Evolutionary conservation across 2,888 invertebrate species (phyloP), one percentile per base, ranked within the genome.

Genomic region (Alentia gelatinosa): DNA sequence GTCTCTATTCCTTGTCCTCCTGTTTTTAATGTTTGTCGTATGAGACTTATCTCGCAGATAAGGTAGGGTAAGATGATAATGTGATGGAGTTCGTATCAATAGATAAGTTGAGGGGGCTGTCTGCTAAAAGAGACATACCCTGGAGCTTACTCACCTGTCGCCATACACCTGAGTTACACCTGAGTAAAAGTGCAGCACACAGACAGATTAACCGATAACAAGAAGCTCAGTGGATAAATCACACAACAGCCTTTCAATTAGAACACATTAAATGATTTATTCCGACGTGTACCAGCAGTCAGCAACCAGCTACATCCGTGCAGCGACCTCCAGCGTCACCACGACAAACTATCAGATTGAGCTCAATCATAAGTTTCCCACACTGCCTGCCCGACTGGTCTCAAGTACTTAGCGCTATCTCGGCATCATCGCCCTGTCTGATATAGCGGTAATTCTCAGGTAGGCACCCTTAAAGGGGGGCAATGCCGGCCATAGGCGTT

Each of bases 81-180:
- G n/a, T n/a, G n/a, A n/a, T n/a, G n/a, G n/a, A n/a, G n/a, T n/a
- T n/a, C n/a, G n/a, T n/a, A n/a, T n/a, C n/a, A n/a, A n/a, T n/a
- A n/a, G n/a, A n/a, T n/a, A n/a, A n/a, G n/a, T n/a, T n/a, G n/a
- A n/a, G n/a, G n/a, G n/a, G n/a, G n/a, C n/a, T n/a, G n/a, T n/a
- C n/a, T n/a, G n/a, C n/a, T n/a, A n/a, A n/a, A n/a, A n/a, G n/a
- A n/a, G n/a, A n/a, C n/a, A n/a, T n/a, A n/a, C n/a, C n/a, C n/a
- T n/a, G n/a, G n/a, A n/a, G n/a, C n/a, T n/a, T 56, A 56, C n/a
- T 56, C 56, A 56, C 56, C 56, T 56, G 56, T 56, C 56, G n/a
- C 9, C 56, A 7, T n/a, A 12, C 56, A 56, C 56, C 56, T 56
- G 56, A 56, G 56, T n/a, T 56, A 56, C 56, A 19, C 56, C 56